A percentile compares a stretch with the other conserved stretches of the same genome.
phyloP scores from a whole-genome alignment of 2,113 vertebrate species.

The Upupa epops region DNA sequence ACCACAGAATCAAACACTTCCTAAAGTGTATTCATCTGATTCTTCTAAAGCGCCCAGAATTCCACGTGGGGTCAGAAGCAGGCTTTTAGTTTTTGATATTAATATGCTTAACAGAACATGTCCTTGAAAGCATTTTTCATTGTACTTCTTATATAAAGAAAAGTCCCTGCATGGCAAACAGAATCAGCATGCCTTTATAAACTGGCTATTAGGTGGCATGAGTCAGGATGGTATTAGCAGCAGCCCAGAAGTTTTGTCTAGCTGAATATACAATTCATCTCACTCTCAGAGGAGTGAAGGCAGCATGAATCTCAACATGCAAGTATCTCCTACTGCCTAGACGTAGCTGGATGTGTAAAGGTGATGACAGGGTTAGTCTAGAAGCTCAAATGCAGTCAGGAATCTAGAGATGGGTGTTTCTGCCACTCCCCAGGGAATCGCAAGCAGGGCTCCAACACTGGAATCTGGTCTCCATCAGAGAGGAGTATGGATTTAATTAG shows the following conservation, averaged over 20 bases:
- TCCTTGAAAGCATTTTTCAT: neutral
- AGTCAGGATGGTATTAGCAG: neutral
- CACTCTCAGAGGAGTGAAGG: neutral
- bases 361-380: neutral
- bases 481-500: neutral
- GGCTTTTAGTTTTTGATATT: neutral
- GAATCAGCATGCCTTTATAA: neutral
- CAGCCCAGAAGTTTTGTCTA: neutral
- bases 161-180: neutral
- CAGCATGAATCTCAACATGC: neutral
- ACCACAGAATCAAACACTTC: neutral
- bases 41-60: neutral
- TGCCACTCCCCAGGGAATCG: neutral
- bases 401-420: neutral
- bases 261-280: neutral
- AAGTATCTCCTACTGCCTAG: neutral
- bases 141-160: neutral
- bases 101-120: neutral
- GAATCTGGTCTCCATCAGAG: neutral
- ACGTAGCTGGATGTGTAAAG: neutral
- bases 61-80: neutral
- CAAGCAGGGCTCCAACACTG: neutral
- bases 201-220: neutral
- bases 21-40: neutral
- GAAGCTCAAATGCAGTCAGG: neutral